A percentile compares a stretch with the other conserved stretches of the same genome.
phyloP scores from a whole-genome alignment of 2,797 vertebrate species.

The Tenualosa ilisha region DNA sequence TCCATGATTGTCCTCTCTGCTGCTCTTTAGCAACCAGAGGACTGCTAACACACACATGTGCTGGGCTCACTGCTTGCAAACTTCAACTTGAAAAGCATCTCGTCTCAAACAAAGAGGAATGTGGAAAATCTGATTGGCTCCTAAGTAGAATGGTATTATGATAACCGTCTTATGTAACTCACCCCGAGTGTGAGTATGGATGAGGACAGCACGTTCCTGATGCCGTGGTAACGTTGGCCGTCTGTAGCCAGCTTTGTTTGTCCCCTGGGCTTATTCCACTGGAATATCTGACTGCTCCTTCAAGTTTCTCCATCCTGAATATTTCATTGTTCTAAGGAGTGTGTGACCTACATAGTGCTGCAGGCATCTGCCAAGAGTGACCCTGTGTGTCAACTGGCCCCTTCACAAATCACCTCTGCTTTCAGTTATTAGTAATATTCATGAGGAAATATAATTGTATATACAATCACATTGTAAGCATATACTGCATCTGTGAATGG shows the following conservation, averaged over 20 bases:
- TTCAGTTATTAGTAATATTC: constrained; percentile 37
- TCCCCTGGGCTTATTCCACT: constrained; percentile 26
- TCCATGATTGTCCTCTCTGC: background rate
- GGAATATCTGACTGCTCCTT: constrained; percentile 41
- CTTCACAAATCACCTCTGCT: constrained; percentile 26
- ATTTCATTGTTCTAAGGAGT: constrained; percentile 64
- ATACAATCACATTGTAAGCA: constrained; percentile 1
- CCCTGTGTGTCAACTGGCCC: constrained; percentile 40
- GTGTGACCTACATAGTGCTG: constrained; percentile 33
- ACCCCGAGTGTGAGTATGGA: background rate
- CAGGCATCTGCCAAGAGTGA: constrained; percentile 36
- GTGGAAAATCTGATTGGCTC: background rate
- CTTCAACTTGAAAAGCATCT: background rate
- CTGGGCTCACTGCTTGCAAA: background rate
- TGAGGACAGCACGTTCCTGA: background rate
- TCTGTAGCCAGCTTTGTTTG: background rate
- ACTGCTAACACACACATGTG: background rate
- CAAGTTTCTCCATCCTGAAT: constrained; percentile 58
- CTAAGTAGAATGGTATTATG: background rate
- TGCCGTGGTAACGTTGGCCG: background rate
- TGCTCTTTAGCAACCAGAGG: background rate
- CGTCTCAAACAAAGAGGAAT: background rate
- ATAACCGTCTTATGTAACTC: background rate
- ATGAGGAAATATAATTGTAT: background rate
- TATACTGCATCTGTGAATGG: background rate